Evolutionary conservation across 1,140 invertebrate species (phyloP).

Genomic region (Rhopalosiphum padi): DNA sequence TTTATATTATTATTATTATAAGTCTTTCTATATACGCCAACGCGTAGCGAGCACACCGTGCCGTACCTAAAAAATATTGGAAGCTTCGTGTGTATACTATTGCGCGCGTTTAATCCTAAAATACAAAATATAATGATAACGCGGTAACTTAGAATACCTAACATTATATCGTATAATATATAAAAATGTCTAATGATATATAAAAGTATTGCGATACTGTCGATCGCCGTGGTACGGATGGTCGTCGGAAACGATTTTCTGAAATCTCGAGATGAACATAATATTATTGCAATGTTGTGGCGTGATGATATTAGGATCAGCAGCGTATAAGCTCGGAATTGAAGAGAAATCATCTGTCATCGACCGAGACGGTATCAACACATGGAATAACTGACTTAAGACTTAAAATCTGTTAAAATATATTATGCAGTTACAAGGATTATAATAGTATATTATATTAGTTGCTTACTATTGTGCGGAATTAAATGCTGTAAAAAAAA

Average conservation of each 20-base stretch:
- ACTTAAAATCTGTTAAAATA: not conserved
- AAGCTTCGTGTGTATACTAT: not conserved
- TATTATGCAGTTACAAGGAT: not conserved
- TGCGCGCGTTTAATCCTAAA: not conserved
- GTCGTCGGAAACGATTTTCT: not conserved
- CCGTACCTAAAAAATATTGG: not conserved
- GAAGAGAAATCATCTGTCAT: not conserved
- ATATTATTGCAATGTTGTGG: not conserved
- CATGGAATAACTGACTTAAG: too few species aligned
- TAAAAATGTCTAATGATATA: not conserved
- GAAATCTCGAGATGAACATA: not conserved
- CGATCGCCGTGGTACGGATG: not conserved
- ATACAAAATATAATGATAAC: not conserved
- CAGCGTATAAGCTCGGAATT: not conserved
- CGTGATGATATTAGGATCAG: not conserved
- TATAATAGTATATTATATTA: not conserved
- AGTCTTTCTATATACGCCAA: conserved; percentile 21
- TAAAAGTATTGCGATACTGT: not conserved
- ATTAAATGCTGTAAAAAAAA: not conserved
- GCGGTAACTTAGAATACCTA: not conserved
- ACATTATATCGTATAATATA: not conserved
- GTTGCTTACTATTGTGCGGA: not conserved
- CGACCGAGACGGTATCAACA: not conserved
- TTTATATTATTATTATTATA: conserved; percentile 17
- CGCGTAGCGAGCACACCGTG: not conserved